These are phyloP conservation scores for Argyresthia albistria DNA, from an alignment of 2,888 invertebrate species.

Conservation along the genomic window DNA sequence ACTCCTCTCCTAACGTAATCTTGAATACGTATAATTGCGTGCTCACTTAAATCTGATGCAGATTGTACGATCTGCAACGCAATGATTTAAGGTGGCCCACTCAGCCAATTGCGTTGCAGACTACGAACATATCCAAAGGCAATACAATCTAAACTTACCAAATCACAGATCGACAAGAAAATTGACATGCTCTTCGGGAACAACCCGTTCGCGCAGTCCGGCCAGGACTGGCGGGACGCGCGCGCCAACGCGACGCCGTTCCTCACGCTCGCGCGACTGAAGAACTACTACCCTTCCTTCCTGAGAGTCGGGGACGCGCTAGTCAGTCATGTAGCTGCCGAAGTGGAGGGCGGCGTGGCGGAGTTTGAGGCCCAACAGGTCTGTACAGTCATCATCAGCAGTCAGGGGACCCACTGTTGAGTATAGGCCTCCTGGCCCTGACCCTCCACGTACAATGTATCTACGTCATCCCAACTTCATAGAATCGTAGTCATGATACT, in stretches of 20 bases:
- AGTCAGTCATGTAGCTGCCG: slow-evolving; percentile 6
- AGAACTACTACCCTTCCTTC: slow-evolving; percentile 11
- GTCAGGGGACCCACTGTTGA: no score
- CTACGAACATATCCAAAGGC: no score
- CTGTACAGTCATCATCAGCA: not conserved
- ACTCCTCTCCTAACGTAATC: no score
- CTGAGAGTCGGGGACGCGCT: slow-evolving; percentile 9
- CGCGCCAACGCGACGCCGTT: slow-evolving; percentile 17
- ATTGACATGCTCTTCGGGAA: slow-evolving; percentile 19
- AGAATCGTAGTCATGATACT: no score
- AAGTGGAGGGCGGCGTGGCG: not conserved
- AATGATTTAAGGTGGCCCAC: no score
- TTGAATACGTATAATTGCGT: no score
- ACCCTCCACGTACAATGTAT: no score
- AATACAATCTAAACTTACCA: not conserved
- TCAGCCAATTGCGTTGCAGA: no score
- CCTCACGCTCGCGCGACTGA: slow-evolving; percentile 15
- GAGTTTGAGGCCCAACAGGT: slow-evolving; percentile 10
- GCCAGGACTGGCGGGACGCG: slow-evolving; percentile 22
- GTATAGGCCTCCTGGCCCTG: no score
- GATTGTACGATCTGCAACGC: no score
- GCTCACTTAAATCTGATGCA: no score
- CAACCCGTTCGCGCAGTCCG: slow-evolving; percentile 24
- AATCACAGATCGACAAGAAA: slow-evolving; percentile 9
- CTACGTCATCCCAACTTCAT: no score